Percentiles rank a stretch among this genome's conserved stretches.
Evolutionary conservation across 1,140 invertebrate species (phyloP).

Genomic region (Fopius arisanus): DNA sequence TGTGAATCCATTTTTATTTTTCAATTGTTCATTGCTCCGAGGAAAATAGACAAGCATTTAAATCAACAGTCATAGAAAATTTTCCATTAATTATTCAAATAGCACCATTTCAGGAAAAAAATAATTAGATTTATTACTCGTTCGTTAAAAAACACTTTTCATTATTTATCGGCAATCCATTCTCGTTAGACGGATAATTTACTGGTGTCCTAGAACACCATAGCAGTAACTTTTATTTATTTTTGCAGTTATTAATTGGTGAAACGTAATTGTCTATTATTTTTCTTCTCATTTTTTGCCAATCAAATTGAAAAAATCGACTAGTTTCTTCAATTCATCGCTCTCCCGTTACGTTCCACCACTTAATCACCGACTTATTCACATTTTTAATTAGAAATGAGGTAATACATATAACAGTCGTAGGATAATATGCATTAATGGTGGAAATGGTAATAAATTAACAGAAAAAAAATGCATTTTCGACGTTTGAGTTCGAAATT

Average conservation of each 20-base stretch:
- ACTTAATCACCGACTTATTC: neutral
- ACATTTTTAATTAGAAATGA: neutral
- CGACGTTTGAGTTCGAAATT: neutral
- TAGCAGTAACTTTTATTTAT: conserved; percentile 57
- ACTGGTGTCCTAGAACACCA: conserved; percentile 47
- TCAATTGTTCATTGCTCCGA: conserved; percentile 38
- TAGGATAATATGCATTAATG: neutral
- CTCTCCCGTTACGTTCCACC: neutral
- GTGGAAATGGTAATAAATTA: conserved; percentile 7
- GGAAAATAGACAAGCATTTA: conserved; percentile 54
- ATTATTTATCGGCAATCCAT: conserved; percentile 54
- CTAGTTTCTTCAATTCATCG: too few relatives aligned
- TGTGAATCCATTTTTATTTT: conserved; percentile 10
- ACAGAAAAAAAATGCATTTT: conserved; percentile 6
- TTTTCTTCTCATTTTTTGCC: neutral
- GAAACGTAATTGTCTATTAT: conserved; percentile 51
- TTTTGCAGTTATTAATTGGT: conserved; percentile 46
- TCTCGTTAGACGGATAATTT: conserved; percentile 56
- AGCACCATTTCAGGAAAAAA: conserved; percentile 59
- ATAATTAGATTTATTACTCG: conserved; percentile 36
- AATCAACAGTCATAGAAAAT: conserved; percentile 53
- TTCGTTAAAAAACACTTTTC: neutral
- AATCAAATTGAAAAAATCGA: too few relatives aligned
- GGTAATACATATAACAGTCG: conserved; percentile 17
- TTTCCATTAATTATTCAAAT: conserved; percentile 40